Evolutionary conservation across 2,113 vertebrate species (phyloP).

Genomic region (Taurulus bubalis): DNA sequence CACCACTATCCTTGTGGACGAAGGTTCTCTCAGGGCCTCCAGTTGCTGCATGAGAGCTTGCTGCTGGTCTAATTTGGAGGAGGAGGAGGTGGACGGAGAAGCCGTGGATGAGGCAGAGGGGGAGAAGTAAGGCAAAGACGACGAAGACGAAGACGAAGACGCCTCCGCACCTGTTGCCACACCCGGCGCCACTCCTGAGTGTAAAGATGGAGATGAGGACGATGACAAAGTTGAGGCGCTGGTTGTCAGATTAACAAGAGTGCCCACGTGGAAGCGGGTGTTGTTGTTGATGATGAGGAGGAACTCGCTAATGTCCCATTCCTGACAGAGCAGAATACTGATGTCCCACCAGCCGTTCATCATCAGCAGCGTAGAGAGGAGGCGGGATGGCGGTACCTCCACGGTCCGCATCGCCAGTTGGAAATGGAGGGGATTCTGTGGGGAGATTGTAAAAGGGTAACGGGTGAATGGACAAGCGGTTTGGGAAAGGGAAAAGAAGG

Average conservation of each 20-base stretch:
- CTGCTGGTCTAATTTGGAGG: slow-evolving; percentile 85
- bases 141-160: slow-evolving; percentile 43
- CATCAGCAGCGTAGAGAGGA: slow-evolving; percentile 92
- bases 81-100: slow-evolving; percentile 75
- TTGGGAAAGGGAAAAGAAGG: neutral
- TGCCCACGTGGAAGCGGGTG: slow-evolving; percentile 91
- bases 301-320: slow-evolving; percentile 93
- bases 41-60: slow-evolving; percentile 86
- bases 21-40: slow-evolving; percentile 86
- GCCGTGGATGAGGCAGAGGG: slow-evolving; percentile 39
- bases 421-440: slow-evolving; percentile 94
- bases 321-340: slow-evolving; percentile 93
- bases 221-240: slow-evolving; percentile 74
- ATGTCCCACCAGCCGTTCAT: slow-evolving; percentile 98
- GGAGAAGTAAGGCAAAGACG: slow-evolving; percentile 44
- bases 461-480: neutral
- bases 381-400: slow-evolving; percentile 83
- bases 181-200: slow-evolving; percentile 29
- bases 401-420: slow-evolving; percentile 92
- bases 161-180: slow-evolving; percentile 32
- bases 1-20: slow-evolving; percentile 88
- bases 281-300: slow-evolving; percentile 90
- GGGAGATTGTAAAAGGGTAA: neutral
- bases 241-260: slow-evolving; percentile 91
- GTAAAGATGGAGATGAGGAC: slow-evolving; percentile 41